A percentile compares a stretch with the other conserved stretches of the same genome.
phyloP scores from a whole-genome alignment of 2,113 vertebrate species.

The Cairina moschata region DNA sequence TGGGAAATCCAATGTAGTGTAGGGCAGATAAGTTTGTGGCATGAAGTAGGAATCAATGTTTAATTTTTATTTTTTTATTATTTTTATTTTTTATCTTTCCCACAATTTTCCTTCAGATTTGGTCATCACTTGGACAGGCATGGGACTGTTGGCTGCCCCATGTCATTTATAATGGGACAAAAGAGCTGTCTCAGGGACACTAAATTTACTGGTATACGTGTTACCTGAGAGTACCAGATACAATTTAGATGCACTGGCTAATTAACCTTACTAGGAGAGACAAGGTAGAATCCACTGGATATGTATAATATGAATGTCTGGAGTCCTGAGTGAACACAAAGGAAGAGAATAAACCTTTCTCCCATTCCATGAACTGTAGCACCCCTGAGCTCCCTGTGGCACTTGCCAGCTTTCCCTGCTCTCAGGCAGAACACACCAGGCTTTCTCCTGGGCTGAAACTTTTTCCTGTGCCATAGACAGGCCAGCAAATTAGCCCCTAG shows the following conservation, averaged over 20 bases:
- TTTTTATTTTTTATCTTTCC: neutral
- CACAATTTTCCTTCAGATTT: neutral
- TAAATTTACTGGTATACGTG: rapidly evolving
- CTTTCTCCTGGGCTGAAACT: neutral
- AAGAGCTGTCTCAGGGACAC: neutral
- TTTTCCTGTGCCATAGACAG: neutral
- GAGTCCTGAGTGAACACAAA: neutral
- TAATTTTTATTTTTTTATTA: neutral
- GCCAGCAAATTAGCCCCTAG: constrained; percentile 25
- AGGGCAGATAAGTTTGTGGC: neutral
- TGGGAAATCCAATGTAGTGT: neutral
- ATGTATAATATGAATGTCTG: rapidly evolving
- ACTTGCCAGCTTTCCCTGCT: neutral
- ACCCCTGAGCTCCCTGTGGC: neutral
- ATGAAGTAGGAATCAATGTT: neutral
- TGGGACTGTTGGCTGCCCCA: neutral
- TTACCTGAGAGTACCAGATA: neutral
- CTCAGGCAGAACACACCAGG: neutral
- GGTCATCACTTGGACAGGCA: neutral
- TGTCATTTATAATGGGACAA: neutral
- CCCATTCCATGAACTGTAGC: neutral
- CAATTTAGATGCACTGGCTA: neutral
- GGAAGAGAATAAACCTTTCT: neutral
- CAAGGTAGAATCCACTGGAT: neutral
- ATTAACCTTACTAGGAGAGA: constrained; percentile 1